Conservation (phyloP, 2,888 invertebrate genomes). For the Eledone cirrhosa region DNA sequence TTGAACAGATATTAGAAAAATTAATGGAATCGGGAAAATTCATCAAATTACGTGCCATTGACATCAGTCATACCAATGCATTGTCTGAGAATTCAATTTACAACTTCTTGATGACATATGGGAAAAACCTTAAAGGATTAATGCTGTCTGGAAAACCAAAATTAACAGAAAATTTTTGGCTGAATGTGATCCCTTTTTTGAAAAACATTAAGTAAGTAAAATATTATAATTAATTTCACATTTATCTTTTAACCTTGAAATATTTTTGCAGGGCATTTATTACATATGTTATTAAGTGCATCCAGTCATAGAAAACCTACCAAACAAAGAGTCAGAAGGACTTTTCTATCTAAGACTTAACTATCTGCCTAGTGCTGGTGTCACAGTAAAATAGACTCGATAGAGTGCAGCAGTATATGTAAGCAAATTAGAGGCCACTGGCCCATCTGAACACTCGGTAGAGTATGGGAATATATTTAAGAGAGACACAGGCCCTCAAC, state of each 20-base stretch:
- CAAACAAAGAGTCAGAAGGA: too few species aligned
- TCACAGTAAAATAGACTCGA: too few species aligned
- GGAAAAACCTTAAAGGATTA: slow-evolving; percentile 87
- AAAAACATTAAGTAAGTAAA: slow-evolving; percentile 84
- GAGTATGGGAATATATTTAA: too few species aligned
- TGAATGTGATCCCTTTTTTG: slow-evolving; percentile 89
- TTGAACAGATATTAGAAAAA: slow-evolving; percentile 78
- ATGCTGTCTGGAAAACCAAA: slow-evolving; percentile 95
- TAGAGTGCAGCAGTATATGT: too few species aligned
- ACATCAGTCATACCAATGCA: slow-evolving; percentile 95
- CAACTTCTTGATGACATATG: slow-evolving; percentile 89
- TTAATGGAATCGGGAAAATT: slow-evolving; percentile 85
- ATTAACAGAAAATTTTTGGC: slow-evolving; percentile 98
- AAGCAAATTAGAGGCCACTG: too few species aligned
- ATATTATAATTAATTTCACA: neutral
- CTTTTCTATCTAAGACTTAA: neutral
- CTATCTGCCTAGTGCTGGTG: too few species aligned
- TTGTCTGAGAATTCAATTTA: slow-evolving; percentile 90
- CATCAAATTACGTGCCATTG: slow-evolving; percentile 83
- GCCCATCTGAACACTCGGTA: too few species aligned
- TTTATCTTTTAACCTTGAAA: neutral
- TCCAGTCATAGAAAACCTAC: neutral
- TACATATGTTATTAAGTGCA: neutral
- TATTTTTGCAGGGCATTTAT: neutral
- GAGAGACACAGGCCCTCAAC: too few species aligned